phyloP scores from a whole-genome alignment of 2,113 vertebrate species.

The Prochilodus magdalenae region DNA sequence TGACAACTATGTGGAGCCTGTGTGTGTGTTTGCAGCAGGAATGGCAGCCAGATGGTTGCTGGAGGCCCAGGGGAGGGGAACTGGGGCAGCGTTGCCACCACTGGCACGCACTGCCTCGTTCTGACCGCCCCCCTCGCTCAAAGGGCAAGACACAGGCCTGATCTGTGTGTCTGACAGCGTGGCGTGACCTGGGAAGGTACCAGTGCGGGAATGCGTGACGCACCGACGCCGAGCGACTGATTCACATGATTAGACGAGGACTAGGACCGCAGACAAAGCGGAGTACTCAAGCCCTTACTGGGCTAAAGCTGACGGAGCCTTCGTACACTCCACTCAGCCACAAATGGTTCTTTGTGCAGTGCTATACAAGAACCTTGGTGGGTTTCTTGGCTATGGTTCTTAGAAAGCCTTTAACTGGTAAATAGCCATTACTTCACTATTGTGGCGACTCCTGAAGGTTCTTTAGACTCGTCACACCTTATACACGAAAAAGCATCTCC shows the following conservation, averaged over 20 bases:
- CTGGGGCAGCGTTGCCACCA: constrained; percentile 49
- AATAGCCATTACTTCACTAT: too few relatives aligned
- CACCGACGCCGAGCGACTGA: background rate
- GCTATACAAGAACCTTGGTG: too few relatives aligned
- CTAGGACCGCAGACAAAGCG: background rate
- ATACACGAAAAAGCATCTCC: too few relatives aligned
- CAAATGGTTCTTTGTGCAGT: too few relatives aligned
- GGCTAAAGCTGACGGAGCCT: background rate
- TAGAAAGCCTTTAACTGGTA: too few relatives aligned
- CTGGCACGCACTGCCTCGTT: constrained; percentile 53
- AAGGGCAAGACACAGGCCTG: constrained; percentile 39
- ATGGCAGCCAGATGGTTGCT: constrained; percentile 59
- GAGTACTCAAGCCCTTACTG: background rate
- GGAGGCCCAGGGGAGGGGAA: constrained; percentile 52
- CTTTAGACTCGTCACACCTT: too few relatives aligned
- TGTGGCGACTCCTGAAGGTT: too few relatives aligned
- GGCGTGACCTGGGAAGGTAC: constrained; percentile 35
- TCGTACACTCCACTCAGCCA: too few relatives aligned
- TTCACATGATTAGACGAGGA: background rate
- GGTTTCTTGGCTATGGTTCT: too few relatives aligned
- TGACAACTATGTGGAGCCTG: constrained; percentile 52
- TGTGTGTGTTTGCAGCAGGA: constrained; percentile 46
- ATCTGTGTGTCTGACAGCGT: constrained; percentile 6
- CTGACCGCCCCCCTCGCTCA: constrained; percentile 55
- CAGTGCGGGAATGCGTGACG: constrained; percentile 10